Percentiles rank a stretch among this genome's conserved stretches.
Evolutionary conservation across 2,113 vertebrate species (phyloP).

Genomic region (Pungitius pungitius): DNA sequence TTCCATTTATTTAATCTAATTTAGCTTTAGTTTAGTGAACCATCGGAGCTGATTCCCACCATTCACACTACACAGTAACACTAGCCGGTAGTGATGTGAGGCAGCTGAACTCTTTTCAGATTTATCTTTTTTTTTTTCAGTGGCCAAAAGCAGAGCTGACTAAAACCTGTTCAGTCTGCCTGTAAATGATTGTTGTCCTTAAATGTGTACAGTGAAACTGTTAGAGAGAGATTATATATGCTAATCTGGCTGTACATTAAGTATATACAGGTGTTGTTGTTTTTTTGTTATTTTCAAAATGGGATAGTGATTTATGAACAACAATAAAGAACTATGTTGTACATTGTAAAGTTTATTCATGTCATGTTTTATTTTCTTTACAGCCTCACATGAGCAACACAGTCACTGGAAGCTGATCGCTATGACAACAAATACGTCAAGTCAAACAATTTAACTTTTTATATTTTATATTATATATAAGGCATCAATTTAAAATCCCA

Average conservation of each 20-base stretch:
- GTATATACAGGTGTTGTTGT: constrained; percentile 23
- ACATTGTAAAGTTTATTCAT: constrained; percentile 21
- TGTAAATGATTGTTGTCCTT: constrained; percentile 57
- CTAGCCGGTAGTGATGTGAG: neutral
- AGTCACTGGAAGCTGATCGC: neutral
- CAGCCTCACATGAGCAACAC: neutral
- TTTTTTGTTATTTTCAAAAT: constrained; percentile 32
- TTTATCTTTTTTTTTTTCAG: constrained; percentile 4
- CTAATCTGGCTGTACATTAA: constrained; percentile 61
- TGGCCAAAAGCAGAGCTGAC: constrained; percentile 9
- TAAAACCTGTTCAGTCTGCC: constrained; percentile 22
- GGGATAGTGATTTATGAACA: constrained; percentile 61
- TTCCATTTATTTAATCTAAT: neutral
- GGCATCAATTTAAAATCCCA: too few relatives aligned
- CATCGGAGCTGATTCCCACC: neutral
- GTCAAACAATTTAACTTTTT: neutral
- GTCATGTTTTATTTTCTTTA: neutral
- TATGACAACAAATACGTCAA: neutral
- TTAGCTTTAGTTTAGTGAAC: neutral
- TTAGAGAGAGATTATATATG: constrained; percentile 53
- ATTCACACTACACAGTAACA: constrained; percentile 2
- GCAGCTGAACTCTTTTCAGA: constrained; percentile 8
- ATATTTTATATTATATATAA: too few relatives aligned
- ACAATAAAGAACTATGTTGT: constrained; percentile 66
- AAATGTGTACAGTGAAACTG: constrained; percentile 58